Evolutionary conservation across 2,797 vertebrate genomes (phyloP).

Genomic region (Pogoniulus pusillus): DNA sequence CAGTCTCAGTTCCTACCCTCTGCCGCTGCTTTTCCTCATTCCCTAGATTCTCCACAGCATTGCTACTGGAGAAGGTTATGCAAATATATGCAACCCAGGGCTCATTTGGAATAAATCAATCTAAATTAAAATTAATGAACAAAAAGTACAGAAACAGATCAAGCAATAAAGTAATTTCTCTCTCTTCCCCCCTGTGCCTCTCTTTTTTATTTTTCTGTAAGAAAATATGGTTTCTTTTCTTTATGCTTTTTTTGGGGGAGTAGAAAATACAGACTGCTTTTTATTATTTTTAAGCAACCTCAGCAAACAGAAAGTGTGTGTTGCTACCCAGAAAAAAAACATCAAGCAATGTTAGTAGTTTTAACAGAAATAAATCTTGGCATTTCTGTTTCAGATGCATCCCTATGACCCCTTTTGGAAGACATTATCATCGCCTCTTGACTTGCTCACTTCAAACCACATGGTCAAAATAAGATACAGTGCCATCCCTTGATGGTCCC

Average conservation of each 20-base stretch:
- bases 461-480: background rate
- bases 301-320: conserved; percentile 38
- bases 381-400: background rate
- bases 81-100: conserved; percentile 70
- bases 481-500: background rate
- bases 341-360: background rate
- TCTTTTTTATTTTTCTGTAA: background rate
- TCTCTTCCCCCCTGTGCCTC: background rate
- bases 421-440: background rate
- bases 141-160: conserved; percentile 67
- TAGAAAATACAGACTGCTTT: background rate
- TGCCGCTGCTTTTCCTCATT: conserved; percentile 36
- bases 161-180: conserved; percentile 40
- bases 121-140: conserved; percentile 76
- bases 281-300: conserved; percentile 8
- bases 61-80: conserved; percentile 61
- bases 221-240: background rate
- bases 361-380: background rate
- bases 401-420: background rate
- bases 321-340: conserved; percentile 50
- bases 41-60: conserved; percentile 40
- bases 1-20: background rate
- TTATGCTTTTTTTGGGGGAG: background rate
- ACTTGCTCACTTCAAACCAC: background rate
- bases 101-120: conserved; percentile 71